Conservation (phyloP, 2,113 vertebrate species). For the Cyprinus carpio region DNA sequence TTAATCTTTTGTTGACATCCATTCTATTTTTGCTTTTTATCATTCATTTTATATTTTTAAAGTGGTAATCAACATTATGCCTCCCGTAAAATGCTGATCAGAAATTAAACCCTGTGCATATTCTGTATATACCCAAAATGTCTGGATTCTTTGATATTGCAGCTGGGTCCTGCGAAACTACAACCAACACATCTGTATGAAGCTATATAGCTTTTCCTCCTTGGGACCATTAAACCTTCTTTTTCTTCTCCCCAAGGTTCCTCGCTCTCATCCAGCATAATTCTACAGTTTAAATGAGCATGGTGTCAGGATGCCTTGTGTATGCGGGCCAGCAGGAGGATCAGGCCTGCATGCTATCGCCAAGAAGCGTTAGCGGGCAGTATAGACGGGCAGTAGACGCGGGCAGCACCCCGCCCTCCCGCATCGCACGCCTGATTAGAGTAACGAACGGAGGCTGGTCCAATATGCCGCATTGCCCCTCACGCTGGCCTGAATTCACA, state of each 20-base stretch:
- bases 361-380: conserved; percentile 74
- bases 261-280: conserved; percentile 40
- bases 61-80: not conserved
- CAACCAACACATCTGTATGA: not conserved
- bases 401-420: conserved; percentile 44
- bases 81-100: not conserved
- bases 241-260: conserved; percentile 38
- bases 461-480: conserved; percentile 68
- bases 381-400: conserved; percentile 56
- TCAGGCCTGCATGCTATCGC: conserved; percentile 68
- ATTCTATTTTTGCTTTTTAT: not conserved
- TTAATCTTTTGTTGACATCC: not conserved
- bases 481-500: conserved; percentile 84
- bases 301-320: conserved; percentile 83
- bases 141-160: not conserved
- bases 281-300: conserved; percentile 69
- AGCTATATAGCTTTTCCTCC: not conserved
- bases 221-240: not conserved
- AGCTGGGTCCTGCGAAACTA: not conserved
- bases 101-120: not conserved
- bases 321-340: conserved; percentile 75
- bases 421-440: conserved; percentile 75
- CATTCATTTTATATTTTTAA: too few relatives aligned
- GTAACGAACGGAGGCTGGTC: conserved; percentile 67
- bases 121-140: not conserved